Conservation (phyloP, 2,888 invertebrate species). For the Heliconius hortense region DNA sequence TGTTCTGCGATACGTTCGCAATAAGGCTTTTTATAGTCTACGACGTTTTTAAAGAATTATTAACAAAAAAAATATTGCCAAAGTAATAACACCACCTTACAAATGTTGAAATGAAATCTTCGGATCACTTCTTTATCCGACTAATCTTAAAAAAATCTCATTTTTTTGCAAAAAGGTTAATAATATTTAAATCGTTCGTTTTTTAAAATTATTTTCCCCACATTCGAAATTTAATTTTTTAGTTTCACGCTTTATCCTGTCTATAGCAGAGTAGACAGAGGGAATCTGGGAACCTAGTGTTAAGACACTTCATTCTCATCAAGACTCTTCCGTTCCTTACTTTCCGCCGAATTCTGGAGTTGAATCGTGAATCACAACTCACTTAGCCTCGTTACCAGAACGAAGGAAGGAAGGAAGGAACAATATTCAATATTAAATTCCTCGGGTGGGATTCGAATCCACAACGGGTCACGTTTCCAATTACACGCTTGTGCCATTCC, state of each 20-base stretch:
- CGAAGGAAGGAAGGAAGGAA: neutral
- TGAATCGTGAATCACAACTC: neutral
- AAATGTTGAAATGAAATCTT: too few relatives aligned
- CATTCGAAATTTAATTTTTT: too few relatives aligned
- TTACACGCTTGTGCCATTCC: neutral
- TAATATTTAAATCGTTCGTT: too few relatives aligned
- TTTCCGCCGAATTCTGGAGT: neutral
- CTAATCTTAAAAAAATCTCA: too few relatives aligned
- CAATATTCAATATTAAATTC: neutral
- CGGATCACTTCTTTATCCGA: too few relatives aligned
- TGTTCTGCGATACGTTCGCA: neutral
- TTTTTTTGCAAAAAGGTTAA: too few relatives aligned
- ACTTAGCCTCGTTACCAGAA: neutral
- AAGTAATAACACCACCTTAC: too few relatives aligned
- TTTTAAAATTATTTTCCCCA: too few relatives aligned
- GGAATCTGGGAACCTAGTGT: neutral
- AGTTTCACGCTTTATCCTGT: neutral
- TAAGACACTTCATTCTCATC: neutral
- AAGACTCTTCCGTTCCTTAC: neutral
- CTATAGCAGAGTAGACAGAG: neutral
- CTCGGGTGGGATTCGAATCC: neutral
- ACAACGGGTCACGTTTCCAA: neutral
- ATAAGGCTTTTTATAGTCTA: conserved; percentile 3
- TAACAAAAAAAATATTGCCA: too few relatives aligned
- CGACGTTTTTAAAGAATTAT: neutral